A percentile compares a stretch with the other conserved stretches of the same genome.
phyloP scores from a whole-genome alignment of 1,140 invertebrate genomes.

The Hypothenemus hampei region DNA sequence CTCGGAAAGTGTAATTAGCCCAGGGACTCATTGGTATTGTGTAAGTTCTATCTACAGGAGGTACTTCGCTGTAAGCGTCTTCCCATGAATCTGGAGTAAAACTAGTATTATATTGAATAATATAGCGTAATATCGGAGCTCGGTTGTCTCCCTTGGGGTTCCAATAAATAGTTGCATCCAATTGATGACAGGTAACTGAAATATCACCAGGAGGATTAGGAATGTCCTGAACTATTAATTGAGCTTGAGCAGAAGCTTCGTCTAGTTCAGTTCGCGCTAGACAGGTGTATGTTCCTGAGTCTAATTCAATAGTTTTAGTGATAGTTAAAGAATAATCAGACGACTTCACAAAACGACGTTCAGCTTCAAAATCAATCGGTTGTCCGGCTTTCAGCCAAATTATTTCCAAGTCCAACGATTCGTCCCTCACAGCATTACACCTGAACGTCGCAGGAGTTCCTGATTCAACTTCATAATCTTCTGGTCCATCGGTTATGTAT shows the following conservation, averaged over 20 bases:
- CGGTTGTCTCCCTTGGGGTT: constrained; percentile 87
- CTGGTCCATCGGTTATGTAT: constrained; percentile 76
- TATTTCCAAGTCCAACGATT: constrained; percentile 72
- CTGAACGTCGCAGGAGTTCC: constrained; percentile 86
- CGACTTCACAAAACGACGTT: constrained; percentile 75
- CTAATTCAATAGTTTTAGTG: constrained; percentile 87
- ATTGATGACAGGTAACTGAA: constrained; percentile 61
- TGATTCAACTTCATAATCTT: constrained; percentile 86
- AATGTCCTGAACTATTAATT: constrained; percentile 87
- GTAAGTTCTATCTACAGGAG: constrained; percentile 73
- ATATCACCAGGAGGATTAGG: constrained; percentile 74
- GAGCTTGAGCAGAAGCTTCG: constrained; percentile 74
- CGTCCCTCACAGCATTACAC: constrained; percentile 86
- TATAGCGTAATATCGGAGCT: constrained; percentile 86
- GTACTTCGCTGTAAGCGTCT: constrained; percentile 65
- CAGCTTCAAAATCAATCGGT: constrained; percentile 79
- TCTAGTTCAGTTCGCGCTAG: constrained; percentile 89
- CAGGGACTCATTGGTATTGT: constrained; percentile 76
- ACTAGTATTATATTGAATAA: constrained; percentile 90
- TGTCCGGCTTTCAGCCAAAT: constrained; percentile 84
- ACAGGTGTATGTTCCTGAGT: constrained; percentile 95
- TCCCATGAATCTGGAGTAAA: constrained; percentile 93
- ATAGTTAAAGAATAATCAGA: constrained; percentile 92
- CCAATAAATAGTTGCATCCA: constrained; percentile 77
- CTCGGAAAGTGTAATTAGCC: constrained; percentile 95